Evolutionary conservation across 2,113 vertebrate species (phyloP).

Genomic region (Percina caprodes): DNA sequence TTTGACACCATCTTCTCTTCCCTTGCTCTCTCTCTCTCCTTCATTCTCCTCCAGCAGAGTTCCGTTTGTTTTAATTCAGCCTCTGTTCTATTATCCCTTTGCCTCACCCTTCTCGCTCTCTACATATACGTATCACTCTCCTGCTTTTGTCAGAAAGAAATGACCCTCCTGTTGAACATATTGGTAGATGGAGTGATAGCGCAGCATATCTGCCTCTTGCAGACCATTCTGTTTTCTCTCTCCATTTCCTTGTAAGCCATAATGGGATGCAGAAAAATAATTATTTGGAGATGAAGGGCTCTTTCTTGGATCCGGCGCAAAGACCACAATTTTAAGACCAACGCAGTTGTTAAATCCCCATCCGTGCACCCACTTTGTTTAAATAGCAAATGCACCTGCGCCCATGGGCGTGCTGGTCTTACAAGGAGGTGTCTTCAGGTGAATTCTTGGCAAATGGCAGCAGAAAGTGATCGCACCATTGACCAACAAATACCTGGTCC

Average conservation of each 20-base stretch:
- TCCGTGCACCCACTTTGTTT: too few relatives aligned
- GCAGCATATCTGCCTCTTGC: constrained; percentile 35
- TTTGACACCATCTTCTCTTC: neutral
- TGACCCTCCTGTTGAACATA: constrained; percentile 28
- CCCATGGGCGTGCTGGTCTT: too few relatives aligned
- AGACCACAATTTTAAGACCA: too few relatives aligned
- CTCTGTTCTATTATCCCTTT: constrained; percentile 21
- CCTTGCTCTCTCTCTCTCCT: neutral
- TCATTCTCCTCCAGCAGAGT: neutral
- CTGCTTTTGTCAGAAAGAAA: constrained; percentile 47
- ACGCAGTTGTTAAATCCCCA: too few relatives aligned
- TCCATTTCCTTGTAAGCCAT: constrained; percentile 27
- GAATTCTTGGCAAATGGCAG: too few relatives aligned
- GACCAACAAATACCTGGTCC: too few relatives aligned
- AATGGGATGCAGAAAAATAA: constrained; percentile 49
- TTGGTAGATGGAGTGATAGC: constrained; percentile 35
- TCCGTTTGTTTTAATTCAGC: constrained; percentile 24
- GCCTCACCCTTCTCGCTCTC: constrained; percentile 11
- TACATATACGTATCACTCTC: neutral
- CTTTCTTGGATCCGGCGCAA: too few relatives aligned
- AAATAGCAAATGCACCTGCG: too few relatives aligned
- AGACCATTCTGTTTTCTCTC: constrained; percentile 45
- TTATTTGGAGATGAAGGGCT: constrained; percentile 43
- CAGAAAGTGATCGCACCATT: too few relatives aligned
- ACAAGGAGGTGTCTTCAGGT: too few relatives aligned